Conservation (phyloP, 2,888 invertebrate genomes). For the Suillia variegata region DNA sequence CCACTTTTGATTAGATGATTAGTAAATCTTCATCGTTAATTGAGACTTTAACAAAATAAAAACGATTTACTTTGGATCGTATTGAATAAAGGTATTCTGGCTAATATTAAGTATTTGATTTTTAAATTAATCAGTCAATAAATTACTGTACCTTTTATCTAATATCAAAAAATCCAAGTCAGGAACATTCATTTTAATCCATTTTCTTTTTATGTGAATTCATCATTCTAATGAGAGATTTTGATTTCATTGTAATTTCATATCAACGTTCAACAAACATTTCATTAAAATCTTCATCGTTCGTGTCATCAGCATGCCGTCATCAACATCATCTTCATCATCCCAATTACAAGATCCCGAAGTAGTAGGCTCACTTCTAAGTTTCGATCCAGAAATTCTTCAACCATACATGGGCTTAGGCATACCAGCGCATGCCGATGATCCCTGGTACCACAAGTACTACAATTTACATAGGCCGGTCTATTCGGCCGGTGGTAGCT, state of each 20-base stretch:
- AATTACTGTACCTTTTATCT: too few relatives aligned
- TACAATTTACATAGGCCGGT: conserved; percentile 44
- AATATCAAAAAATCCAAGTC: too few relatives aligned
- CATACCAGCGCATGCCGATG: conserved; percentile 39
- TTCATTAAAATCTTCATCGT: conserved; percentile 16
- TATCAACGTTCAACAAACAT: conserved; percentile 34
- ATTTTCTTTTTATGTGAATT: too few relatives aligned
- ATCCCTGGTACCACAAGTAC: conserved; percentile 49
- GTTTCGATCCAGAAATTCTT: conserved; percentile 35
- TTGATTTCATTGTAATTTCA: not conserved
- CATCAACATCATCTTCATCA: conserved; percentile 11
- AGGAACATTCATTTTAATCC: too few relatives aligned
- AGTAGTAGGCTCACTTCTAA: conserved; percentile 34
- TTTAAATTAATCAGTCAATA: too few relatives aligned
- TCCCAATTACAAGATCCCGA: conserved; percentile 24
- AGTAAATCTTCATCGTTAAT: too few relatives aligned
- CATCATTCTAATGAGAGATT: too few relatives aligned
- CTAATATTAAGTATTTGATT: too few relatives aligned
- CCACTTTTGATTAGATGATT: too few relatives aligned
- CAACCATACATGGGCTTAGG: conserved; percentile 53
- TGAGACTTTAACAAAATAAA: too few relatives aligned
- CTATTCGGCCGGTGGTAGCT: conserved; percentile 46
- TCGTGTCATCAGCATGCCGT: conserved; percentile 3
- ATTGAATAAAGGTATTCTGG: too few relatives aligned
- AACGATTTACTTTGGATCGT: too few relatives aligned